Conservation (phyloP, 1,140 invertebrate genomes). For the Papilio helenus region DNA sequence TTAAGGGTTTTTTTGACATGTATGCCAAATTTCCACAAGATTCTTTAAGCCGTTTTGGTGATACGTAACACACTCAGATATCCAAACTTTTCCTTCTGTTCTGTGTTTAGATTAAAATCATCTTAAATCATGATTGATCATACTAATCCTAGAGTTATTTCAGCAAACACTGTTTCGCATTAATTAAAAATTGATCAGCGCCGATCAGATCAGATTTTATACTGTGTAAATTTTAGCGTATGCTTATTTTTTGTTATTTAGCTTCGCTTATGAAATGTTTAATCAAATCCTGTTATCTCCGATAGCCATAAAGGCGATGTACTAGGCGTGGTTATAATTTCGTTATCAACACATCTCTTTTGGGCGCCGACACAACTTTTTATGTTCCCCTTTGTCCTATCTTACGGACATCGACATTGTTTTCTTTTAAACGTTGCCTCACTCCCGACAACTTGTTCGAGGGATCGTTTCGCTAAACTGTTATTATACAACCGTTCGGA, state of each 20-base stretch:
- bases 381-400: slow-evolving; percentile 42
- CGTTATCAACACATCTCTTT: slow-evolving; percentile 43
- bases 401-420: slow-evolving; percentile 45
- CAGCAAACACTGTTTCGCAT: not conserved
- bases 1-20: no score
- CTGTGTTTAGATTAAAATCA: no score
- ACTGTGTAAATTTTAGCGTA: not conserved
- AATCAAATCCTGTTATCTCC: slow-evolving; percentile 31
- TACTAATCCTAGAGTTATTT: not conserved
- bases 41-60: no score
- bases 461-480: slow-evolving; percentile 22
- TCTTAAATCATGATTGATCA: not conserved
- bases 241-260: not conserved
- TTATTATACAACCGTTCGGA: slow-evolving; percentile 35
- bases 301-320: slow-evolving; percentile 17
- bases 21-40: no score
- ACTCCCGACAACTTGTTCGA: slow-evolving; percentile 23
- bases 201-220: not conserved
- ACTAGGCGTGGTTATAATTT: slow-evolving; percentile 43
- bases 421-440: slow-evolving; percentile 31
- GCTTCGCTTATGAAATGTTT: slow-evolving; percentile 12
- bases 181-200: not conserved
- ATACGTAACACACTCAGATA: no score
- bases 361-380: slow-evolving; percentile 44
- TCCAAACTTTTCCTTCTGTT: no score